Conservation (phyloP, 2,797 vertebrate genomes). For the Mus caroli region DNA sequence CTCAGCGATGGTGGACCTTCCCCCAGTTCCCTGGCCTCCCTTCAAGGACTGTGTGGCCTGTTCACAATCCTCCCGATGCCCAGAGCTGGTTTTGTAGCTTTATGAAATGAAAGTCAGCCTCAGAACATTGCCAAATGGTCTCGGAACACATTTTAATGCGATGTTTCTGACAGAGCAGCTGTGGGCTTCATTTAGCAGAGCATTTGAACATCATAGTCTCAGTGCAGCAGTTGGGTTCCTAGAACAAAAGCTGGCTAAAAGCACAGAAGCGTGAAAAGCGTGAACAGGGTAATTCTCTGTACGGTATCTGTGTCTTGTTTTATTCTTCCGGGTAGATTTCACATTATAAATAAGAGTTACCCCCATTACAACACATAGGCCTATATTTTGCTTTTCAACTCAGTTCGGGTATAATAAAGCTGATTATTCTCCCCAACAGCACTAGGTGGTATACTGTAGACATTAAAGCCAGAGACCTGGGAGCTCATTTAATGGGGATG, state of each 20-base stretch:
- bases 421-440: slow-evolving; percentile 21
- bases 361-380: background rate
- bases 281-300: slow-evolving; percentile 39
- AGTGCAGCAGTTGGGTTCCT: slow-evolving; percentile 72
- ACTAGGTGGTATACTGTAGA: background rate
- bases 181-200: slow-evolving; percentile 76
- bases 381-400: slow-evolving; percentile 43
- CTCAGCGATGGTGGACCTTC: background rate
- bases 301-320: background rate
- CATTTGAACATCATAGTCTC: slow-evolving; percentile 74
- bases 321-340: slow-evolving; percentile 28
- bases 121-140: slow-evolving; percentile 75
- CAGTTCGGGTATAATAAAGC: slow-evolving; percentile 16
- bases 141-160: slow-evolving; percentile 75
- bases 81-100: slow-evolving; percentile 55
- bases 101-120: slow-evolving; percentile 46
- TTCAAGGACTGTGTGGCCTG: background rate
- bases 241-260: slow-evolving; percentile 73
- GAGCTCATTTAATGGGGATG: background rate
- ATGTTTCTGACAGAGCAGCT: slow-evolving; percentile 81
- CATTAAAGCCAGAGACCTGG: background rate
- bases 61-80: background rate
- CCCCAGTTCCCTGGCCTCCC: background rate
- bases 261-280: slow-evolving; percentile 52
- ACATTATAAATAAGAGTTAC: background rate